phyloP scores from a whole-genome alignment of 2,888 invertebrate genomes.

The Aleiodes alternator region DNA sequence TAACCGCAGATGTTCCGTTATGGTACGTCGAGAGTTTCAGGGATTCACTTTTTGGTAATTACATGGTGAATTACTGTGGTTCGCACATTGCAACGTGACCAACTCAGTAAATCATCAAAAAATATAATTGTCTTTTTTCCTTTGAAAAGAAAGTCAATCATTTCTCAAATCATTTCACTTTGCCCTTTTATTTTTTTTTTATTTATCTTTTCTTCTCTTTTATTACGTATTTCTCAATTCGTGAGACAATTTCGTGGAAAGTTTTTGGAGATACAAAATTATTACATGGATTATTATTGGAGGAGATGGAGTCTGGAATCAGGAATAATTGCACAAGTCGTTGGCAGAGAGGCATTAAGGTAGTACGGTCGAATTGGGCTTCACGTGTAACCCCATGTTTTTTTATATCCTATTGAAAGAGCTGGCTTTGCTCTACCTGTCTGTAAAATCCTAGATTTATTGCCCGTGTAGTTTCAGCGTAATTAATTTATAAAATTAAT shows the following conservation, averaged over 20 bases:
- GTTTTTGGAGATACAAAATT: no score
- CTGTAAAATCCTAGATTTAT: no score
- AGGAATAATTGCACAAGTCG: constrained; percentile 5
- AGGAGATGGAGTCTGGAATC: not conserved
- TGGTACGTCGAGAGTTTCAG: constrained; percentile 9
- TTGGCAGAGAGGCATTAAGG: no score
- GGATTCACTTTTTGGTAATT: constrained; percentile 45
- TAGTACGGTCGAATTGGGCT: no score
- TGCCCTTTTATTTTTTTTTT: no score
- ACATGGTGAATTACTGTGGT: constrained; percentile 46
- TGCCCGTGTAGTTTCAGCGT: no score
- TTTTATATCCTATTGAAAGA: no score
- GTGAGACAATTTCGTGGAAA: not conserved
- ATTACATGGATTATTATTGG: not conserved
- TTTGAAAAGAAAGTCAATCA: constrained; percentile 31
- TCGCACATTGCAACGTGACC: constrained; percentile 24
- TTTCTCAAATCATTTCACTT: constrained; percentile 6
- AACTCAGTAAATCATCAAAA: constrained; percentile 28
- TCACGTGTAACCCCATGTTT: no score
- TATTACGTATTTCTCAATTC: not conserved
- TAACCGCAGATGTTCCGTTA: constrained; percentile 33
- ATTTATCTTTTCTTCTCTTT: not conserved
- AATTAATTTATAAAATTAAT: no score
- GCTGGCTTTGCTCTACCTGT: no score
- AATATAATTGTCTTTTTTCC: constrained; percentile 23